A percentile compares a stretch with the other conserved stretches of the same genome.
Evolutionary conservation across 2,888 invertebrate genomes (phyloP).

Genomic region (Eupithecia exiguata): DNA sequence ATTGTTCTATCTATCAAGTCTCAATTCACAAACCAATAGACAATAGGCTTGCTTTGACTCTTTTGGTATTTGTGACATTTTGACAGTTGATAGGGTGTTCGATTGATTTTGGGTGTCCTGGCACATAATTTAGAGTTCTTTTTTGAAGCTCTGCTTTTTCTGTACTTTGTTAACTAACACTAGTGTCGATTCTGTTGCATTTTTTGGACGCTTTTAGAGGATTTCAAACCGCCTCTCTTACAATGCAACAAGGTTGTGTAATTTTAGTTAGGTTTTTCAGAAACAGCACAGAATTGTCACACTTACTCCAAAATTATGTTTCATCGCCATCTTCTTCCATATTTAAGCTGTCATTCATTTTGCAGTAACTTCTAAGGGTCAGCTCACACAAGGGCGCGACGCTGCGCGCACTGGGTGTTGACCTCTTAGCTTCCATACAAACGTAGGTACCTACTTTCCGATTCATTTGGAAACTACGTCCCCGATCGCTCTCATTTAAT

Average conservation of each 20-base stretch:
- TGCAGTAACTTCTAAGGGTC: not conserved
- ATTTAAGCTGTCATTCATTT: not conserved
- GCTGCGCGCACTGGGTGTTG: too few relatives aligned
- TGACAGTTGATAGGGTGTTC: slow-evolving; percentile 72
- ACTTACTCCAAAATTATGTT: not conserved
- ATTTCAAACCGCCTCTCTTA: not conserved
- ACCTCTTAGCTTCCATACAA: too few relatives aligned
- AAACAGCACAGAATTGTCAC: not conserved
- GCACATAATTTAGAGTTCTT: slow-evolving; percentile 62
- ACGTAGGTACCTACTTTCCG: too few relatives aligned
- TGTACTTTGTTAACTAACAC: slow-evolving; percentile 1
- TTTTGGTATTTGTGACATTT: slow-evolving; percentile 42
- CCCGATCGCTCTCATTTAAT: too few relatives aligned
- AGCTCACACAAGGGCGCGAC: too few relatives aligned
- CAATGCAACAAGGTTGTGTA: not conserved
- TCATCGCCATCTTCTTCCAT: not conserved
- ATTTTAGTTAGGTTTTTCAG: not conserved
- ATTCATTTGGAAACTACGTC: too few relatives aligned
- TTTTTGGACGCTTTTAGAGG: not conserved
- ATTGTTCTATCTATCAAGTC: slow-evolving; percentile 73
- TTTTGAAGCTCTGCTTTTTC: slow-evolving; percentile 26
- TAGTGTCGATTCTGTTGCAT: slow-evolving; percentile 10
- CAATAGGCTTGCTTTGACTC: slow-evolving; percentile 3
- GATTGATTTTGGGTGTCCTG: slow-evolving; percentile 78
- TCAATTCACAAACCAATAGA: slow-evolving; percentile 39